A percentile compares a stretch with the other conserved stretches of the same genome.
Conservation (phyloP, 2,797 vertebrate species). For the Hippocampus kuda region DNA sequence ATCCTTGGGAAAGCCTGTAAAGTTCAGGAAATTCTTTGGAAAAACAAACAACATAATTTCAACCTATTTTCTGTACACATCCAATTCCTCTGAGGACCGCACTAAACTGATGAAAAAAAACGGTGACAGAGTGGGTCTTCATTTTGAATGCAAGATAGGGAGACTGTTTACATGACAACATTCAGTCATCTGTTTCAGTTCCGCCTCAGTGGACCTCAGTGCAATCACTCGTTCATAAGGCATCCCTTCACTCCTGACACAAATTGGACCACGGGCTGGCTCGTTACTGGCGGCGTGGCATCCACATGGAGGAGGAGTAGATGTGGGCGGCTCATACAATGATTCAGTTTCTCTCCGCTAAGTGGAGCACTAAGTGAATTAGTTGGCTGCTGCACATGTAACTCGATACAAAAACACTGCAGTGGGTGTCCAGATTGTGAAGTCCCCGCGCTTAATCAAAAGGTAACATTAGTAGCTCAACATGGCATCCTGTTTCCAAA, state of each 20-base stretch:
- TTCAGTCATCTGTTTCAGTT: constrained; percentile 51
- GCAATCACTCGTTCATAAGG: constrained; percentile 59
- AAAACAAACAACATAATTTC: not conserved
- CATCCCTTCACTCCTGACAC: constrained; percentile 50
- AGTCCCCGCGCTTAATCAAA: not conserved
- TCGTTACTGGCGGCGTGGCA: constrained; percentile 55
- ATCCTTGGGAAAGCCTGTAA: constrained; percentile 1
- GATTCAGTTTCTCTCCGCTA: constrained; percentile 47
- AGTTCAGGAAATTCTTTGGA: not conserved
- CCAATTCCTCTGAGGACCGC: not conserved
- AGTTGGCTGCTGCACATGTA: constrained; percentile 8
- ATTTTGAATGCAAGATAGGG: not conserved
- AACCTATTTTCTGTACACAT: not conserved
- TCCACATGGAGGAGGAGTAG: constrained; percentile 33
- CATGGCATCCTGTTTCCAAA: not conserved
- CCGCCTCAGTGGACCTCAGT: constrained; percentile 46
- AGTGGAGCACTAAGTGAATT: constrained; percentile 53
- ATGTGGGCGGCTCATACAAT: constrained; percentile 44
- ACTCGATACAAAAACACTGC: constrained; percentile 7
- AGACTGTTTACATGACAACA: not conserved
- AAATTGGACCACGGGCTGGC: constrained; percentile 53
- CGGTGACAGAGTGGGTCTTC: not conserved
- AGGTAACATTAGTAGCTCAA: not conserved
- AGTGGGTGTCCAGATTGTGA: constrained; percentile 1
- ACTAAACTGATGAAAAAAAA: not conserved